Conservation (phyloP, 2,888 invertebrate species). For the Plebejus melissa region DNA sequence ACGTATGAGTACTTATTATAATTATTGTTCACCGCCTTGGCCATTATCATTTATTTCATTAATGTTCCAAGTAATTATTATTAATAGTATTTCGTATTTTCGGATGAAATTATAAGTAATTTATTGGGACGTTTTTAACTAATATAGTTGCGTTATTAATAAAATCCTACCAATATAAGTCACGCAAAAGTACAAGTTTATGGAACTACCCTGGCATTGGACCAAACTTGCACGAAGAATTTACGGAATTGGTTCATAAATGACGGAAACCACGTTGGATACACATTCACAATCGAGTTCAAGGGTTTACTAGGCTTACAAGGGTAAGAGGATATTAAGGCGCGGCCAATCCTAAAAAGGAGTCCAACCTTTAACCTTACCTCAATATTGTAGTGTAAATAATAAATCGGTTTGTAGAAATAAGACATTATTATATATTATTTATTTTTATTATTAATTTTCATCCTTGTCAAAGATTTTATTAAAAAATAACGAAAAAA, state of each 20-base stretch:
- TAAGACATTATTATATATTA: not conserved
- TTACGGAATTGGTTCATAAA: not conserved
- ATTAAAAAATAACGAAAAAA: not conserved
- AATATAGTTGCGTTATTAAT: too few species aligned
- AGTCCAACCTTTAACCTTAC: not conserved
- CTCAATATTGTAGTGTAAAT: too few species aligned
- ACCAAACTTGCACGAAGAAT: constrained; percentile 6
- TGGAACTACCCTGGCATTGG: not conserved
- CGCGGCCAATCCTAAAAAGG: not conserved
- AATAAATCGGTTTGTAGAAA: not conserved
- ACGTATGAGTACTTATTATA: not conserved
- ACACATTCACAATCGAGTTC: not conserved
- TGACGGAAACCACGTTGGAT: constrained; percentile 3
- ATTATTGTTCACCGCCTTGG: not conserved
- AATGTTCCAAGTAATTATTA: not conserved
- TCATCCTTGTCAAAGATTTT: not conserved
- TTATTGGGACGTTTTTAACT: too few species aligned
- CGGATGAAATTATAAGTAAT: too few species aligned
- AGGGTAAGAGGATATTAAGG: not conserved
- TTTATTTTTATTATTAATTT: not conserved
- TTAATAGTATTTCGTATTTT: not conserved
- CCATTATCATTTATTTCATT: not conserved
- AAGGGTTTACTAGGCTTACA: not conserved
- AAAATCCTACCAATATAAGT: not conserved
- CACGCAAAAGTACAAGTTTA: not conserved